phyloP scores from a whole-genome alignment of 2,797 vertebrate genomes.

The Myoxocephalus aenaeus region DNA sequence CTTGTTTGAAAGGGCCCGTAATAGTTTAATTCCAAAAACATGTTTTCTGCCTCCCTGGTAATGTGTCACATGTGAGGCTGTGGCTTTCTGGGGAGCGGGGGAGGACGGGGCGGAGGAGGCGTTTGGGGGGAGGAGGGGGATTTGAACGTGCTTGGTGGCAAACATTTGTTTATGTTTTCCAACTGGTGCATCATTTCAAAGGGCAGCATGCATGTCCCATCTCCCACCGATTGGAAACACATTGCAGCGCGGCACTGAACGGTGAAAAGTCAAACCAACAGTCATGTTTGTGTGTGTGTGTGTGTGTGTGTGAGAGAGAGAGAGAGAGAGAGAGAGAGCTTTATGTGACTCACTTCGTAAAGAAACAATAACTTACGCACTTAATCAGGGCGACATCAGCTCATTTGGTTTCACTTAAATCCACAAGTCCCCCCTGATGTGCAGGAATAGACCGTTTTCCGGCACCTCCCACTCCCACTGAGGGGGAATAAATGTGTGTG shows the following conservation, averaged over 20 bases:
- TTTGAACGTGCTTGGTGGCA: constrained; percentile 85
- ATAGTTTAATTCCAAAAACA: constrained; percentile 86
- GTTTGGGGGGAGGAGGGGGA: constrained; percentile 32
- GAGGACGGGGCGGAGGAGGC: constrained; percentile 1
- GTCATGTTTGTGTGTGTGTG: constrained; percentile 53
- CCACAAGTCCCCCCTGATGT: constrained; percentile 43
- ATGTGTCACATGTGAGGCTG: constrained; percentile 82
- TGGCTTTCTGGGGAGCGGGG: constrained; percentile 67
- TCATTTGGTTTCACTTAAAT: constrained; percentile 76
- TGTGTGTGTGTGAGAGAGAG: not conserved
- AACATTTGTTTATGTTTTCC: constrained; percentile 87
- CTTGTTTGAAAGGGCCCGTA: constrained; percentile 79
- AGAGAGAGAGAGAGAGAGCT: constrained; percentile 12
- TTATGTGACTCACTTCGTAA: constrained; percentile 42
- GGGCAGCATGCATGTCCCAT: constrained; percentile 71
- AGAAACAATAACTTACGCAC: constrained; percentile 63
- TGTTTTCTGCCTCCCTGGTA: constrained; percentile 77
- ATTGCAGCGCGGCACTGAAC: constrained; percentile 65
- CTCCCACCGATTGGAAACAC: constrained; percentile 82
- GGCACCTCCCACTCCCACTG: constrained; percentile 31
- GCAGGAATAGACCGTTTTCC: constrained; percentile 44
- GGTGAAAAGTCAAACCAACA: constrained; percentile 72
- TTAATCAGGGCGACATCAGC: constrained; percentile 61
- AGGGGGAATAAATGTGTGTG: constrained; percentile 34
- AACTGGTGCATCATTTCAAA: constrained; percentile 83